phyloP scores from a whole-genome alignment of 2,888 invertebrate species.

The Polylopha cassiicola region DNA sequence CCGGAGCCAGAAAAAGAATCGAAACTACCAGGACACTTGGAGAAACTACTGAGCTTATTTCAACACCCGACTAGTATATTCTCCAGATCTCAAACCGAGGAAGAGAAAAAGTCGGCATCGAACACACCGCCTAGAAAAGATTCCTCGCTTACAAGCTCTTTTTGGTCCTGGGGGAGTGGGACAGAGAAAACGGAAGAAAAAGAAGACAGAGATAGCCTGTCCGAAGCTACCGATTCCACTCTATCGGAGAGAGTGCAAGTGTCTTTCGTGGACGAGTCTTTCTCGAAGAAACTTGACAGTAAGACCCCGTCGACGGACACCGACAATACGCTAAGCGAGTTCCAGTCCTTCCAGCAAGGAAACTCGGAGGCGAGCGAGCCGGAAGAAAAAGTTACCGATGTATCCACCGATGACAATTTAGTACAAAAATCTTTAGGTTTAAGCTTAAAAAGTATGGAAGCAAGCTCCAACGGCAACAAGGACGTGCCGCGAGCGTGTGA shows the following conservation, averaged over 20 bases:
- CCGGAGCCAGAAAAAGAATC: slow-evolving; percentile 56
- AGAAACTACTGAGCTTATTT: slow-evolving; percentile 81
- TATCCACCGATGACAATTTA: slow-evolving; percentile 70
- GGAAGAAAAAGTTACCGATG: slow-evolving; percentile 48
- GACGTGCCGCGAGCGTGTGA: slow-evolving; percentile 43
- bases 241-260: slow-evolving; percentile 68
- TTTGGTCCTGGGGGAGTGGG: slow-evolving; percentile 69
- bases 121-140: slow-evolving; percentile 68
- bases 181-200: slow-evolving; percentile 51
- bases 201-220: slow-evolving; percentile 52
- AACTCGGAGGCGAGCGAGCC: slow-evolving; percentile 39
- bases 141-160: slow-evolving; percentile 61
- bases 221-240: slow-evolving; percentile 66
- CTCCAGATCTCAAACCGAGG: slow-evolving; percentile 61
- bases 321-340: slow-evolving; percentile 67
- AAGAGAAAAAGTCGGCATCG: slow-evolving; percentile 60
- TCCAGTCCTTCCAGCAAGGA: slow-evolving; percentile 55
- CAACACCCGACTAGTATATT: slow-evolving; percentile 80
- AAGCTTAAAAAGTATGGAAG: slow-evolving; percentile 52
- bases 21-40: slow-evolving; percentile 77
- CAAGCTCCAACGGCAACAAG: slow-evolving; percentile 40
- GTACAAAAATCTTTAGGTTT: slow-evolving; percentile 72
- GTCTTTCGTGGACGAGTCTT: slow-evolving; percentile 66
- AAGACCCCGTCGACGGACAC: slow-evolving; percentile 71
- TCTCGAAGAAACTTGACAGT: slow-evolving; percentile 64